These are phyloP conservation scores for Harpagifer antarcticus DNA, from an alignment of 2,797 vertebrate genomes.

Conservation along the genomic window DNA sequence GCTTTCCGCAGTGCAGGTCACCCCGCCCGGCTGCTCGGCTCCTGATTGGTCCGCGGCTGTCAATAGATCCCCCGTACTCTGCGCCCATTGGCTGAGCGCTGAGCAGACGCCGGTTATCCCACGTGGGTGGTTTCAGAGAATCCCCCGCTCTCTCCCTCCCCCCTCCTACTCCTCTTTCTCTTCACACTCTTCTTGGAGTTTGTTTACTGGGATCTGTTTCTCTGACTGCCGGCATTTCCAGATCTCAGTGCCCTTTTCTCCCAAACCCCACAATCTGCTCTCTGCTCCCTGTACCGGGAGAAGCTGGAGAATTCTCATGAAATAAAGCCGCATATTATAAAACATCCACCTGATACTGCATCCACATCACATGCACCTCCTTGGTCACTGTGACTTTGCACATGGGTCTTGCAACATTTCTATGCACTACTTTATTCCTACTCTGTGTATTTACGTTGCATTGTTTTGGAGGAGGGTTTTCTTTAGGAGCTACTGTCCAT, in stretches of 20 bases:
- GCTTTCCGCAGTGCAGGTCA: slow-evolving; percentile 5
- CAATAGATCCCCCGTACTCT: slow-evolving; percentile 32
- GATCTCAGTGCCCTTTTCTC: neutral
- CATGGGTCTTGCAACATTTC: too few relatives aligned
- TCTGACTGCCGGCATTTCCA: slow-evolving; percentile 70
- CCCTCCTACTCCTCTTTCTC: slow-evolving; percentile 3
- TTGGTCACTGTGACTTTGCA: too few relatives aligned
- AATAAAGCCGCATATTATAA: neutral
- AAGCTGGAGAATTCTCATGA: neutral
- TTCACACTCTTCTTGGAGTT: slow-evolving; percentile 17
- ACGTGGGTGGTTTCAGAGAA: slow-evolving; percentile 82
- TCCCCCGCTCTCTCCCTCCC: slow-evolving; percentile 34
- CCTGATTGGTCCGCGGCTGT: slow-evolving; percentile 69
- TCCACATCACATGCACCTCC: neutral
- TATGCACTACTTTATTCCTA: too few relatives aligned
- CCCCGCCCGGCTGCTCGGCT: neutral
- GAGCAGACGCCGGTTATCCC: slow-evolving; percentile 53
- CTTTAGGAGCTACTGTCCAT: too few relatives aligned
- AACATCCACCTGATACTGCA: too few relatives aligned
- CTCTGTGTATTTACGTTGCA: too few relatives aligned
- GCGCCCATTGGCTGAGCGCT: slow-evolving; percentile 68
- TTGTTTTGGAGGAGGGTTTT: too few relatives aligned
- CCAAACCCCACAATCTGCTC: neutral
- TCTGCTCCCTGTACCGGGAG: neutral
- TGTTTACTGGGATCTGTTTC: slow-evolving; percentile 58